A percentile compares a stretch with the other conserved stretches of the same genome.
phyloP scores from a whole-genome alignment of 2,113 vertebrate genomes.

The Gobiocypris rarus region DNA sequence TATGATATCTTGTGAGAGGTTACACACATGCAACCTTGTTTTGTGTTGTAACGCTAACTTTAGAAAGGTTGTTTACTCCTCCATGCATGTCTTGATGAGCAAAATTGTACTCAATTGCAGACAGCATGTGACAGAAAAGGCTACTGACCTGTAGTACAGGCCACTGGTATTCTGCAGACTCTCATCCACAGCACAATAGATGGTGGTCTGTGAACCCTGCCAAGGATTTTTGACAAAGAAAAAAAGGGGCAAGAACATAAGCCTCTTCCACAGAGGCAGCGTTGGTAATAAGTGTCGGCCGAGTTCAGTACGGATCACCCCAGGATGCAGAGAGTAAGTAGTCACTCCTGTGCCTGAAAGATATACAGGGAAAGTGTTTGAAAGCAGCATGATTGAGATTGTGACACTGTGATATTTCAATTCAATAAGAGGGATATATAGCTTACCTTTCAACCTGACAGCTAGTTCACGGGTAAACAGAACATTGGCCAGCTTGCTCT shows the following conservation, averaged over 20 bases:
- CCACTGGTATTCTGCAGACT: slow-evolving; percentile 65
- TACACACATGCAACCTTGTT: background rate
- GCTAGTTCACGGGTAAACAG: slow-evolving; percentile 74
- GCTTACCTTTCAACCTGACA: slow-evolving; percentile 68
- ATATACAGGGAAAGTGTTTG: background rate
- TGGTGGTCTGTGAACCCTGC: slow-evolving; percentile 75
- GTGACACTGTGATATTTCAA: background rate
- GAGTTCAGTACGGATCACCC: slow-evolving; percentile 74
- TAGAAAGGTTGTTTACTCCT: background rate
- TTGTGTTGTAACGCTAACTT: background rate
- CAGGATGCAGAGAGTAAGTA: slow-evolving; percentile 74
- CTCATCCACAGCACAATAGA: slow-evolving; percentile 75
- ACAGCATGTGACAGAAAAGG: background rate
- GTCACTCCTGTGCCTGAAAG: slow-evolving; percentile 71
- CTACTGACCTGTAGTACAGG: slow-evolving; percentile 76
- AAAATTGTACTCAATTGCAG: background rate
- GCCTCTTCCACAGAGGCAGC: slow-evolving; percentile 60
- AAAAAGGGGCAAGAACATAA: slow-evolving; percentile 35
- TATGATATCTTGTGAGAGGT: background rate
- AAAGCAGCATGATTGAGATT: background rate
- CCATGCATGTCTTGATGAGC: background rate
- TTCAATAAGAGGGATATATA: background rate
- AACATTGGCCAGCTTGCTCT: slow-evolving; percentile 79
- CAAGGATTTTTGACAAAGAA: slow-evolving; percentile 67
- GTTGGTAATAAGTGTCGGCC: slow-evolving; percentile 61